These are phyloP conservation scores for Anniella stebbinsi DNA, from an alignment of 2,797 vertebrate species.

Conservation along the genomic window DNA sequence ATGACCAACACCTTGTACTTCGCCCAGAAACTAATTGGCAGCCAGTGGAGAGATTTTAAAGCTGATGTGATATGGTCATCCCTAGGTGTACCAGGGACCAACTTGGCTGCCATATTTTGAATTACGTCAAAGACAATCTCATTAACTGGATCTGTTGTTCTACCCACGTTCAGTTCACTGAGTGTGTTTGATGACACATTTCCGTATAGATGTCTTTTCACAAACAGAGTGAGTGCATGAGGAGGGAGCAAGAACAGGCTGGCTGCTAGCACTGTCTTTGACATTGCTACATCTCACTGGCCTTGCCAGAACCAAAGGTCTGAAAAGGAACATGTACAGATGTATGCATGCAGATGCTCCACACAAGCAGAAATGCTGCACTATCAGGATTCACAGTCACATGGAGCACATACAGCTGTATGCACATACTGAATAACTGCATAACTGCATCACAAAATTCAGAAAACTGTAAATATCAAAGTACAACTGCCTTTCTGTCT, in stretches of 20 bases:
- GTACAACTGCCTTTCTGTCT: no score
- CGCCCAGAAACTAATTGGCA: no score
- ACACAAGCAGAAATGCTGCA: no score
- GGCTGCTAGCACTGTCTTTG: not conserved
- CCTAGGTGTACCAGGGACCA: no score
- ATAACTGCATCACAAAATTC: no score
- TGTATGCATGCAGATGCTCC: not conserved
- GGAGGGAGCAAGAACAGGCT: not conserved
- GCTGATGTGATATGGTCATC: no score
- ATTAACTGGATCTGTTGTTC: not conserved
- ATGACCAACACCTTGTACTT: no score
- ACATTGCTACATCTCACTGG: not conserved
- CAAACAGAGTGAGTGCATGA: not conserved
- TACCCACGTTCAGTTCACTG: not conserved
- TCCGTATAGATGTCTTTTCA: not conserved
- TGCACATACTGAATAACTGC: no score
- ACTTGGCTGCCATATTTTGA: no score
- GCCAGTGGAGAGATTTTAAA: no score
- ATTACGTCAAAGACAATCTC: not conserved
- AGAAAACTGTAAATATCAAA: no score
- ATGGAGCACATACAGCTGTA: not conserved
- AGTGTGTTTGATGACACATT: not conserved
- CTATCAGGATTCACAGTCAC: not conserved
- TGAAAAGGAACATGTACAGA: not conserved
- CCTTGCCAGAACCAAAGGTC: not conserved